Conservation (phyloP, 2,888 invertebrate species). For the Ornithoptera priamus region DNA sequence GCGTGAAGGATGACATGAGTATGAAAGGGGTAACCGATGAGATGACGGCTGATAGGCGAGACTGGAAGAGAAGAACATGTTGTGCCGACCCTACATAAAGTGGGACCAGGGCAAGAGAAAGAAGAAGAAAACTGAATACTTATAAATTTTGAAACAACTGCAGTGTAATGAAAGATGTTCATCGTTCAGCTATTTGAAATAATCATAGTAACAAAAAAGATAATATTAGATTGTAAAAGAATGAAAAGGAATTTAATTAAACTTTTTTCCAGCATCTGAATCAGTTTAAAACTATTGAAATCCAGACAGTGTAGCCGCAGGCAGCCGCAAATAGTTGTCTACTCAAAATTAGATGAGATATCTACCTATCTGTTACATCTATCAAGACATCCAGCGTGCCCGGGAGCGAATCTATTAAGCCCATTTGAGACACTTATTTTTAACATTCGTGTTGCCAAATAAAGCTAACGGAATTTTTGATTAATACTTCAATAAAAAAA, state of each 20-base stretch:
- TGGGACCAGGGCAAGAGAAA: too few relatives aligned
- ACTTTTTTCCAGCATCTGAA: slow-evolving; percentile 21
- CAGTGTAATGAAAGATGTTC: background rate
- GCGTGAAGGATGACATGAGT: too few relatives aligned
- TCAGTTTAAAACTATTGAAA: slow-evolving; percentile 26
- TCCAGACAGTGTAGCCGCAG: slow-evolving; percentile 26
- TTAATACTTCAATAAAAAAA: too few relatives aligned
- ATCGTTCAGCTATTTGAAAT: background rate
- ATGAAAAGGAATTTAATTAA: slow-evolving; percentile 29
- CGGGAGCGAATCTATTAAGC: slow-evolving; percentile 19
- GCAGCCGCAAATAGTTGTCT: slow-evolving; percentile 30
- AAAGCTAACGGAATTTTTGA: too few relatives aligned
- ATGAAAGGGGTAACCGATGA: too few relatives aligned
- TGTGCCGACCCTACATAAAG: too few relatives aligned
- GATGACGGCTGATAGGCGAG: too few relatives aligned
- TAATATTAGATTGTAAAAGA: background rate
- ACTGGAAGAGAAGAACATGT: too few relatives aligned
- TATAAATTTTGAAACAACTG: too few relatives aligned
- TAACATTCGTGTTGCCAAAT: too few relatives aligned
- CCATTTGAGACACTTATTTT: slow-evolving; percentile 3
- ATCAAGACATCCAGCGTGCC: slow-evolving; percentile 18
- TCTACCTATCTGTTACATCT: slow-evolving; percentile 21
- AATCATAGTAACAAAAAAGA: background rate
- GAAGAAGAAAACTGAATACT: too few relatives aligned
- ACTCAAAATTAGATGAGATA: slow-evolving; percentile 28